Conservation (phyloP, 2,888 invertebrate species). For the Aromia moschata region DNA sequence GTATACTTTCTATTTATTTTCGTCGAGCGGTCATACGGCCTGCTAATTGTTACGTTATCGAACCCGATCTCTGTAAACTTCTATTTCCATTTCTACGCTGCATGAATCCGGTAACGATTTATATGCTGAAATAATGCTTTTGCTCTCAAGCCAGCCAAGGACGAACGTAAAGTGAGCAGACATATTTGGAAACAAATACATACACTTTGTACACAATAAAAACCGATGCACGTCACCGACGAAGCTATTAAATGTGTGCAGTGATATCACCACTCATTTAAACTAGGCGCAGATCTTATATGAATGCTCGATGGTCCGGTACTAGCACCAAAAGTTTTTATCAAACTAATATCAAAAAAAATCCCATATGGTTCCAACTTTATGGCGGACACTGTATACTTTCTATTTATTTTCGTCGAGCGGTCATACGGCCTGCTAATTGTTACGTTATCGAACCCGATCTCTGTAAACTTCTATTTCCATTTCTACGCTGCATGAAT, state of each 20-base stretch:
- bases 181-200: too few species aligned
- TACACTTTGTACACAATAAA: too few species aligned
- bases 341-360: too few species aligned
- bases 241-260: too few species aligned
- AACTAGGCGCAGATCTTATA: too few species aligned
- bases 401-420: neutral
- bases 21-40: slow-evolving; percentile 1
- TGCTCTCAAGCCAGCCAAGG: neutral
- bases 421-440: slow-evolving; percentile 17
- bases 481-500: slow-evolving; percentile 19
- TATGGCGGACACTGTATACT: too few species aligned
- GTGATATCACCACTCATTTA: too few species aligned
- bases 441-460: slow-evolving; percentile 18
- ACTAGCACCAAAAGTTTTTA: too few species aligned
- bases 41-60: slow-evolving; percentile 22
- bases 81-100: slow-evolving; percentile 16
- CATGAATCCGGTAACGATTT: slow-evolving; percentile 15
- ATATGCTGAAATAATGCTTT: neutral
- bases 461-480: slow-evolving; percentile 16
- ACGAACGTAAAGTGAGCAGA: neutral
- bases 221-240: too few species aligned
- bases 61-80: slow-evolving; percentile 16
- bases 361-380: too few species aligned
- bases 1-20: neutral
- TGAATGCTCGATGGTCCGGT: too few species aligned